A percentile compares a stretch with the other conserved stretches of the same genome.
Evolutionary conservation across 2,797 vertebrate genomes (phyloP).

Genomic region (Glyptemys insculpta): DNA sequence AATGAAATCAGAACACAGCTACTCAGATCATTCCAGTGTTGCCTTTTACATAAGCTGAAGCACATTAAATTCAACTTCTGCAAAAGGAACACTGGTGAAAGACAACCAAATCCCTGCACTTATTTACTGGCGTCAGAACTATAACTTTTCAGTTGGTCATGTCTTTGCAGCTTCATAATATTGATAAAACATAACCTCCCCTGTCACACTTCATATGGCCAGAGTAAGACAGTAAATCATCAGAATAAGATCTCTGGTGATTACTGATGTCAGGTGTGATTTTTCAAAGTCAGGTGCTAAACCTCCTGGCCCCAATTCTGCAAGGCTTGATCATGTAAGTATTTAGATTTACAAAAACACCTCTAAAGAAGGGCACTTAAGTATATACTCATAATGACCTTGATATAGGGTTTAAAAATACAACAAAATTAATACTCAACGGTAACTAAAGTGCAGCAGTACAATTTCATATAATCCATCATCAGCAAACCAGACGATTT

Average conservation of each 20-base stretch:
- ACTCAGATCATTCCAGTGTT: fast-evolving
- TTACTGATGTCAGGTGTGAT: background rate
- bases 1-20: background rate
- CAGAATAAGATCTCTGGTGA: background rate
- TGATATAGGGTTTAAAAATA: fast-evolving
- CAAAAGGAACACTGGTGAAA: background rate
- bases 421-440: fast-evolving
- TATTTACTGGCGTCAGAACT: background rate
- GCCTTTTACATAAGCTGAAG: background rate
- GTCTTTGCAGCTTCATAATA: fast-evolving
- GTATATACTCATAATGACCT: fast-evolving
- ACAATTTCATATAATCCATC: background rate
- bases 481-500: background rate
- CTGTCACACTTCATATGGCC: background rate
- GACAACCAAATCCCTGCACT: background rate
- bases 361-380: background rate
- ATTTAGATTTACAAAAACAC: background rate
- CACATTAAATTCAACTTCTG: background rate
- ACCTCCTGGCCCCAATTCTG: background rate
- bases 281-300: background rate
- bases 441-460: fast-evolving
- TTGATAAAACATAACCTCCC: fast-evolving
- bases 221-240: background rate
- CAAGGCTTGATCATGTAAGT: background rate
- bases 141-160: fast-evolving